phyloP scores from a whole-genome alignment of 2,797 vertebrate genomes.

The Myripristis jacobus region DNA sequence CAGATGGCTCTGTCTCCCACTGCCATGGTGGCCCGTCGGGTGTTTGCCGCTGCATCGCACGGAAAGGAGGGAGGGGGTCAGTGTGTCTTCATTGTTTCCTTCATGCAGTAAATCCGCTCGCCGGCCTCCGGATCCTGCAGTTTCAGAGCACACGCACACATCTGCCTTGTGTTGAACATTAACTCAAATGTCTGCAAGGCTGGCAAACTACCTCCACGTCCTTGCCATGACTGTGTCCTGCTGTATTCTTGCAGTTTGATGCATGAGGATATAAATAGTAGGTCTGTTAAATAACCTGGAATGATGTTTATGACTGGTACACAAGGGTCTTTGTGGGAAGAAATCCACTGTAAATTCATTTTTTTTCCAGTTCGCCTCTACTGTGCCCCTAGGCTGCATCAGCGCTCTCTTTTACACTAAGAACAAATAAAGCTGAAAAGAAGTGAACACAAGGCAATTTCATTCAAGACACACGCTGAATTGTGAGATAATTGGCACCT shows the following conservation, averaged over 20 bases:
- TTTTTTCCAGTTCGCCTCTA: background rate
- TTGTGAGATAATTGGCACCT: background rate
- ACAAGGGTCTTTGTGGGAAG: background rate
- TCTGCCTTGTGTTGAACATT: constrained; percentile 43
- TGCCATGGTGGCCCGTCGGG: constrained; percentile 66
- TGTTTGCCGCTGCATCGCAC: constrained; percentile 79
- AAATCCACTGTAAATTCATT: background rate
- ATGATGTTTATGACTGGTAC: background rate
- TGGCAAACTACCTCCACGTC: constrained; percentile 20
- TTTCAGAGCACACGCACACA: background rate
- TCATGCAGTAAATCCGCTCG: background rate
- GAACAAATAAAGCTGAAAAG: background rate
- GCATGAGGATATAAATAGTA: background rate
- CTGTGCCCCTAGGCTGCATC: background rate
- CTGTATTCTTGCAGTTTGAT: constrained; percentile 10
- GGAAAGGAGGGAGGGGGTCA: constrained; percentile 79
- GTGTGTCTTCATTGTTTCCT: constrained; percentile 18
- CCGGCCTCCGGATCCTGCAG: background rate
- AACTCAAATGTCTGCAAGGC: constrained; percentile 40
- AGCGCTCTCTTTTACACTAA: background rate
- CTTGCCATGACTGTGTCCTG: background rate
- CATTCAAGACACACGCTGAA: background rate
- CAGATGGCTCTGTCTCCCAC: constrained; percentile 74
- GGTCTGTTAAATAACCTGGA: constrained; percentile 12
- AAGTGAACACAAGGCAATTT: background rate